phyloP scores from a whole-genome alignment of 1,140 invertebrate species.

The Campoletis sonorensis region DNA sequence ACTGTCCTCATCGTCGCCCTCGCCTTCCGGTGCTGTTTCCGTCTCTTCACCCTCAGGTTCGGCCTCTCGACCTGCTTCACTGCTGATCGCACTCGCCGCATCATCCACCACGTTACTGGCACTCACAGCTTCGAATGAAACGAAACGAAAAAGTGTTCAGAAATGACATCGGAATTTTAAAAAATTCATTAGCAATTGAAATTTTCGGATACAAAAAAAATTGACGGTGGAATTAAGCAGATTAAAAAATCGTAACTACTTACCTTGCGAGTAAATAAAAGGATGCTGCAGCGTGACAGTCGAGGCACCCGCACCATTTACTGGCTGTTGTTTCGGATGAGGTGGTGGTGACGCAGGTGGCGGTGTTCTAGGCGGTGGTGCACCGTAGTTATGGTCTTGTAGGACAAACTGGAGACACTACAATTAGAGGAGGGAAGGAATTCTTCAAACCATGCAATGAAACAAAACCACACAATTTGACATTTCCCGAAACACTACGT shows the following conservation, averaged over 20 bases:
- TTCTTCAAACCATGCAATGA: slow-evolving; percentile 68
- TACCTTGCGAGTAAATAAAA: slow-evolving; percentile 71
- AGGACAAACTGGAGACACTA: slow-evolving; percentile 82
- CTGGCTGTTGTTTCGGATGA: slow-evolving; percentile 68
- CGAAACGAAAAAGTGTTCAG: background rate
- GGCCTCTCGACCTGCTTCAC: slow-evolving; percentile 76
- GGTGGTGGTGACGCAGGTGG: slow-evolving; percentile 76
- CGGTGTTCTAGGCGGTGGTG: slow-evolving; percentile 81
- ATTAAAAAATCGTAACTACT: slow-evolving; percentile 38
- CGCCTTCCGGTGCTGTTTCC: slow-evolving; percentile 90
- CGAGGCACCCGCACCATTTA: slow-evolving; percentile 67
- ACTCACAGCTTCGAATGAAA: slow-evolving; percentile 58
- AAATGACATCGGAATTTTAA: background rate
- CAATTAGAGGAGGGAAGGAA: slow-evolving; percentile 64
- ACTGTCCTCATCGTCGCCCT: slow-evolving; percentile 90
- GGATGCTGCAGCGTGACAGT: slow-evolving; percentile 62
- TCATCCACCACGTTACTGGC: slow-evolving; percentile 77
- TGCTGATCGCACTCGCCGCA: slow-evolving; percentile 82
- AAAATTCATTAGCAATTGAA: slow-evolving; percentile 5
- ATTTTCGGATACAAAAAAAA: slow-evolving; percentile 9
- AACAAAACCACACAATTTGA: slow-evolving; percentile 66
- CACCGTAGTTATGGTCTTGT: slow-evolving; percentile 90
- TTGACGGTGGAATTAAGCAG: slow-evolving; percentile 25
- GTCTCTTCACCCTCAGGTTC: slow-evolving; percentile 90
- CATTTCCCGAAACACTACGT: slow-evolving; percentile 44